Evolutionary conservation across 2,113 vertebrate species (phyloP).

Genomic region (Gambusia holbrooki): DNA sequence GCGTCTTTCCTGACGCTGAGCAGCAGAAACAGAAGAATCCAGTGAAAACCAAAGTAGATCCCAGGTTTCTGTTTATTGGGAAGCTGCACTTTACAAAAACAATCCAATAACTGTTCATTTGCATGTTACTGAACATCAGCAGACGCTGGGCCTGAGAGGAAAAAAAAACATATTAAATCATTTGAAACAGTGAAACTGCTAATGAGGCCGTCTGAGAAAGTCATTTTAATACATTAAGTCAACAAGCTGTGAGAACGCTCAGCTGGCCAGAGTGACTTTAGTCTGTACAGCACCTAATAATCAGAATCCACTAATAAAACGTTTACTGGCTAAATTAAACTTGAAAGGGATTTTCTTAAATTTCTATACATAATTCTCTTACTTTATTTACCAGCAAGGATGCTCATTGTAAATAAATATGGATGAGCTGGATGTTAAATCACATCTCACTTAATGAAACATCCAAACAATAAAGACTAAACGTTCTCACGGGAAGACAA

Average conservation of each 20-base stretch:
- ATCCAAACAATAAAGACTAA: not conserved
- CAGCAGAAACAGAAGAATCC: not conserved
- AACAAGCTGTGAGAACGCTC: slow-evolving; percentile 24
- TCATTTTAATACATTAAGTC: slow-evolving; percentile 57
- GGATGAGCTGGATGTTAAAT: not conserved
- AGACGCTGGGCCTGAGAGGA: not conserved
- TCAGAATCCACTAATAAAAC: slow-evolving; percentile 18
- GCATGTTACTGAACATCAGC: slow-evolving; percentile 5
- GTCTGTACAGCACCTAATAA: slow-evolving; percentile 29
- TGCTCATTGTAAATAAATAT: not conserved
- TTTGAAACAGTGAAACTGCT: slow-evolving; percentile 17
- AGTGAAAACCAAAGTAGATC: slow-evolving; percentile 26
- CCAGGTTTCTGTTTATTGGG: slow-evolving; percentile 63
- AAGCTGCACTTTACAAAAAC: slow-evolving; percentile 29
- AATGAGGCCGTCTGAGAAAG: slow-evolving; percentile 31
- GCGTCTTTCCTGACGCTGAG: too few relatives aligned
- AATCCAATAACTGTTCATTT: slow-evolving; percentile 5
- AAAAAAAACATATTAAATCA: slow-evolving; percentile 11
- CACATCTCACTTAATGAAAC: not conserved
- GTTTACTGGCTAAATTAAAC: slow-evolving; percentile 33
- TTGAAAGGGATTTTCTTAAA: not conserved
- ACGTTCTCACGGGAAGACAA: not conserved
- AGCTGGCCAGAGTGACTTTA: slow-evolving; percentile 47
- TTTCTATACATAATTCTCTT: slow-evolving; percentile 5
- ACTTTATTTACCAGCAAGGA: not conserved